Evolutionary conservation across 1,140 invertebrate species (phyloP), one percentile per base, ranked within the genome.

Genomic region (Drosophila paulistorum): DNA sequence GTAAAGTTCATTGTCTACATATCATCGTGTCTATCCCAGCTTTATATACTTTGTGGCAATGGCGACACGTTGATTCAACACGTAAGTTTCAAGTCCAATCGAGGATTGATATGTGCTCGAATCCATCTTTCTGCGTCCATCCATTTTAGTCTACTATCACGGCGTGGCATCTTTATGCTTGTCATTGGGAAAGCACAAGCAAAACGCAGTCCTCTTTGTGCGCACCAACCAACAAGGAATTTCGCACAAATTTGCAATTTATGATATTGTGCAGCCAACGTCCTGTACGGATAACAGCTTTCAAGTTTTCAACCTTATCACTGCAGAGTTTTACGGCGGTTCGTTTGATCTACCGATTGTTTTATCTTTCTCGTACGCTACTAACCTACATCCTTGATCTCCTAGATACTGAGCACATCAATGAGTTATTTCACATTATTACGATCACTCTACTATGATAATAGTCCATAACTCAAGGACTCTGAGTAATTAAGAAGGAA

Each of bases 221-320:
- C 51, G 33, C 41, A 14, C 57, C 39, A 35, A 76, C 63, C 0
- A 75, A 65, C 41, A 74, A 62, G 30, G 35, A 77, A 6, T 81
- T 92, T 42, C 79, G 72, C 2, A 76, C 59, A 33, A 82, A 79
- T 20, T 60, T 92, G 13, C 37, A 64, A 23, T 87, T 90, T 33
- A 90, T 92, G 90, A 90, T 92, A 33, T 60, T 90, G 7, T 86
- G 91, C 14, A 90, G 91, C 39, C 91, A 92, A 61, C 72, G 74
- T 30, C 91, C 90, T 6, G 75, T 92, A 1, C 77, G 71, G 33
- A 92, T 92, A 58, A 92, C 91, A 23, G 81, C 91, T 6, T 82
- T 90, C 42, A 92, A 92, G 39, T 92, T 92, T 68, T 92, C 91
- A 39, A 84, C 85, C 1, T 42, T 92, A 13, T 92, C 91, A 0